These are phyloP conservation scores for Myiozetetes cayanensis DNA, from an alignment of 2,113 vertebrate species.

Conservation along the genomic window DNA sequence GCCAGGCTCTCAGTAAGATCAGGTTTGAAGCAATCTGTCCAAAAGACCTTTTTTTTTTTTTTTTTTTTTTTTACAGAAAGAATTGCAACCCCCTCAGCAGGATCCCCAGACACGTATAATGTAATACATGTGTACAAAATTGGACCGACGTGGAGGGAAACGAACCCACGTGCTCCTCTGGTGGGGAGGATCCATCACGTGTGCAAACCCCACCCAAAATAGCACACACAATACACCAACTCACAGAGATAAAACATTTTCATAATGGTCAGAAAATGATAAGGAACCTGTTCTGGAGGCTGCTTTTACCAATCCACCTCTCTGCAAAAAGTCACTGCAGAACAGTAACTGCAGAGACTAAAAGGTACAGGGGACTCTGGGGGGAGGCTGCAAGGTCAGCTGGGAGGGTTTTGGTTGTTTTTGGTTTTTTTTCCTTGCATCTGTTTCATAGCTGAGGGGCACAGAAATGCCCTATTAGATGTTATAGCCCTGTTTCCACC, in stretches of 20 bases:
- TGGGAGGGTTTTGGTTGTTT: background rate
- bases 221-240: background rate
- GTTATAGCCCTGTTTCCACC: background rate
- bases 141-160: background rate
- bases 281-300: background rate
- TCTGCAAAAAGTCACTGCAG: background rate
- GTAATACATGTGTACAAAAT: background rate
- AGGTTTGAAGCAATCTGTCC: background rate
- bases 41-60: background rate
- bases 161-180: background rate
- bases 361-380: background rate
- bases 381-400: background rate
- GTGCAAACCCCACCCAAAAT: background rate
- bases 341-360: background rate
- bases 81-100: background rate
- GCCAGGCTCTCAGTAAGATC: background rate
- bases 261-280: background rate
- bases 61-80: background rate
- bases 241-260: background rate
- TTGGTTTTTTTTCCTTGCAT: rapidly evolving
- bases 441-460: background rate
- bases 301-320: background rate
- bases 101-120: background rate
- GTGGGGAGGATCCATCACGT: rapidly evolving
- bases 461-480: rapidly evolving